phyloP scores from a whole-genome alignment of 2,113 vertebrate genomes.

The Gymnobelideus leadbeateri region DNA sequence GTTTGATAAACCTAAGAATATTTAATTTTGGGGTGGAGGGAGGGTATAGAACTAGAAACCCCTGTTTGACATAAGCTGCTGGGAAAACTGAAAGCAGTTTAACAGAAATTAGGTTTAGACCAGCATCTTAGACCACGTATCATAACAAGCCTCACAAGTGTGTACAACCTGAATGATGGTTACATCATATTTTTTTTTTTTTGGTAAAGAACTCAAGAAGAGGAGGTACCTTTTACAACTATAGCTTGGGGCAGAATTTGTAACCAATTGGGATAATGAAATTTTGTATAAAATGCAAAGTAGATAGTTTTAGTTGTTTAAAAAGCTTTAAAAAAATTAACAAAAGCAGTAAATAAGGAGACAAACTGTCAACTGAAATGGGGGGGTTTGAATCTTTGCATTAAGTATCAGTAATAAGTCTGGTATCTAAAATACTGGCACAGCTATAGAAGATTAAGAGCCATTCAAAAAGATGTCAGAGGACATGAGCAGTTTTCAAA shows the following conservation, averaged over 20 bases:
- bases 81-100: no score
- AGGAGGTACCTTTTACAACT: not conserved
- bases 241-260: no score
- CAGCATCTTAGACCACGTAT: not conserved
- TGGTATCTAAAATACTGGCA: not conserved
- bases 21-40: no score
- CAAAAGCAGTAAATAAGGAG: not conserved
- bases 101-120: not conserved
- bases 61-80: not conserved
- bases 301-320: not conserved
- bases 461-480: not conserved
- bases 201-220: not conserved
- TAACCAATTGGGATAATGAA: not conserved
- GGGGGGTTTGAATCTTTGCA: not conserved
- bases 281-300: not conserved
- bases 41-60: no score
- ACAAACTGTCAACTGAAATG: not conserved
- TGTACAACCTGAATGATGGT: not conserved
- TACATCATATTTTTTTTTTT: no score
- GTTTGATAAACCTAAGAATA: no score
- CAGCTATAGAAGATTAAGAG: not conserved
- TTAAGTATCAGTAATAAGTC: not conserved
- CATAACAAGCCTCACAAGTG: not conserved
- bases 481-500: not conserved
- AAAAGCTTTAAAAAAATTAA: not conserved